Base-by-base conservation (phyloP, 2,797 vertebrate species). In the Mus minutoides region DNA sequence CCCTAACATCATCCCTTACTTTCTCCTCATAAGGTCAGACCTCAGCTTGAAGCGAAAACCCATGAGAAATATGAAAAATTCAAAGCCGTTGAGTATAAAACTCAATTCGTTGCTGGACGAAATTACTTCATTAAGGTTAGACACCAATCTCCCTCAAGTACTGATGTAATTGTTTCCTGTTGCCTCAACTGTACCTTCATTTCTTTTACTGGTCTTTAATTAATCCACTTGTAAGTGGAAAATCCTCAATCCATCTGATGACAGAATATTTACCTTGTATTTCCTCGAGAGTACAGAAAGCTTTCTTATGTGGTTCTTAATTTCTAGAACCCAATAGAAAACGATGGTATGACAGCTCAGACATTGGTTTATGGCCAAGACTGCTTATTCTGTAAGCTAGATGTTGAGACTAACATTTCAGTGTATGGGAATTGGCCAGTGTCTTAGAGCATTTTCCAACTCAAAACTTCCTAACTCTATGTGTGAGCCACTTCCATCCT, bases 111-210 rank as follows among this genome's bases (percentile, higher is more conserved):
- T 8, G 97, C 98, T 24, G 99, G 99, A 84, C 97, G 46, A 62
- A 99, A 98, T 97, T 99, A 97, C 97, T 99, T 98, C 95, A 98
- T 99, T 52, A 99, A 99, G 98, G 99, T 99, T 62, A 97, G 96
- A 83, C 13, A 43, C 92, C 6, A 71, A 52, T 9, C 75, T 6
- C 13, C 19, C 37, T 49, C 92, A 88, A 54, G 40, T 40, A 40
- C 75, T 90, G 24, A 19, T 43, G 9, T 43, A 13, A 64, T 37
- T 22, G 10, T 6, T 34, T 4, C 10, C 85, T 77, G 9, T 76
- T 85, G 54, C 37, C 54, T 37, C 21, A 58, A 34, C 8, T 10
- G 5, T 12, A 37, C 16, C 34, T 79, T 69, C 29, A 0, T 58
- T 52, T 34, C 67, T 84, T 79, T 17, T 17, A 5, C 4, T 86